Evolutionary conservation across 2,888 invertebrate species (phyloP).

Genomic region (Heliconius erato): DNA sequence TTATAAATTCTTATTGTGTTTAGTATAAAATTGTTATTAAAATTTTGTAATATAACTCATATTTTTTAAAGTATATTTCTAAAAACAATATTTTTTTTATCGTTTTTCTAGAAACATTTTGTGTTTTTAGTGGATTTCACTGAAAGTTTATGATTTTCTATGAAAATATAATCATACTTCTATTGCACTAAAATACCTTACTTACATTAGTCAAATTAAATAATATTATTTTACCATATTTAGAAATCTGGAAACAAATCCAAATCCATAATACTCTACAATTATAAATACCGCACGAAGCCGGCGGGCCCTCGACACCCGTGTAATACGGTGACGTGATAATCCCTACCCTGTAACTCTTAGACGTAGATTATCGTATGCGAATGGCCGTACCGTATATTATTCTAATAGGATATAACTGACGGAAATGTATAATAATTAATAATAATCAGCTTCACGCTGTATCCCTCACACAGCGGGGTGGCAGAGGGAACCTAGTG

Average conservation of each 20-base stretch:
- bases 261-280: constrained; percentile 34
- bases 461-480: no score
- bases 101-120: neutral
- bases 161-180: neutral
- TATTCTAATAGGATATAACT: constrained; percentile 56
- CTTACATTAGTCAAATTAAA: neutral
- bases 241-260: neutral
- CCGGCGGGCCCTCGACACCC: constrained; percentile 58
- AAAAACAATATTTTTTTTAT: neutral
- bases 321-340: constrained; percentile 66
- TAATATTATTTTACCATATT: neutral
- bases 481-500: no score
- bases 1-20: neutral
- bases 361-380: constrained; percentile 55
- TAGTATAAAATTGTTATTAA: accelerated
- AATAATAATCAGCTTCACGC: neutral
- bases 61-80: neutral
- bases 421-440: constrained; percentile 9
- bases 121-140: neutral
- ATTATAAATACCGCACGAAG: constrained; percentile 50
- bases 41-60: neutral
- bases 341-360: constrained; percentile 60
- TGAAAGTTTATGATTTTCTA: neutral
- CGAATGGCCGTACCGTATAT: constrained; percentile 61
- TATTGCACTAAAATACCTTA: neutral